Evolutionary conservation across 92 coral and sea anemone genomes (phyloP).

Genomic region (Epizoanthus fatuus): DNA sequence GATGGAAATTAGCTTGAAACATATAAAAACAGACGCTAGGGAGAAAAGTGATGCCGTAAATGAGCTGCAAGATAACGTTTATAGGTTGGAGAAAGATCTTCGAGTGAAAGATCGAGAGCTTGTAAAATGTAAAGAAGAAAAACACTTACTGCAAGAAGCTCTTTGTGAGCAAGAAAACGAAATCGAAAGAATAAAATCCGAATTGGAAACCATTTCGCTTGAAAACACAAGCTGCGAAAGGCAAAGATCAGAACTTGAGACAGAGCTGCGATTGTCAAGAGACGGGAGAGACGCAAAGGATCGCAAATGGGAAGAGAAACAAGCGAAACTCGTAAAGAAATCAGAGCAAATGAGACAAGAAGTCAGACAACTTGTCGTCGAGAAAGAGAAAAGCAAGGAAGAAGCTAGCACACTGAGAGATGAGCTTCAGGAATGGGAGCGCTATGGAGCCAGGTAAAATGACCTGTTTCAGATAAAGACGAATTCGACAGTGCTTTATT

Average conservation of each 20-base stretch:
- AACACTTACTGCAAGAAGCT: slow-evolving; percentile 57
- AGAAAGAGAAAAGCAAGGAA: slow-evolving; percentile 59
- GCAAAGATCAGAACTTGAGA: neutral
- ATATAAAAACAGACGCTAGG: slow-evolving; percentile 50
- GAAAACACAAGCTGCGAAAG: neutral
- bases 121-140: slow-evolving; percentile 53
- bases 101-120: slow-evolving; percentile 54
- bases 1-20: slow-evolving; percentile 48
- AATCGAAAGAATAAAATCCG: slow-evolving; percentile 28
- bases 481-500: too few relatives aligned
- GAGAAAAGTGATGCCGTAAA: slow-evolving; percentile 55
- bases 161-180: slow-evolving; percentile 69
- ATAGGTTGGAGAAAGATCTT: slow-evolving; percentile 54
- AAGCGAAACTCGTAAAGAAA: neutral
- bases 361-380: slow-evolving; percentile 50
- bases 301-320: neutral
- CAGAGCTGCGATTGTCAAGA: slow-evolving; percentile 1
- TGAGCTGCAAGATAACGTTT: slow-evolving; percentile 46
- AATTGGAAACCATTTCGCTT: neutral
- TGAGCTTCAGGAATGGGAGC: slow-evolving; percentile 80
- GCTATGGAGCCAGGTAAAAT: slow-evolving; percentile 77
- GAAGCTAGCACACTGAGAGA: slow-evolving; percentile 61
- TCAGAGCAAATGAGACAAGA: slow-evolving; percentile 34
- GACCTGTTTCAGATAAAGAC: too few relatives aligned
- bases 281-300: neutral